These are phyloP conservation scores for Anisognathus igniventris DNA, from an alignment of 2,797 vertebrate species.

Conservation along the genomic window DNA sequence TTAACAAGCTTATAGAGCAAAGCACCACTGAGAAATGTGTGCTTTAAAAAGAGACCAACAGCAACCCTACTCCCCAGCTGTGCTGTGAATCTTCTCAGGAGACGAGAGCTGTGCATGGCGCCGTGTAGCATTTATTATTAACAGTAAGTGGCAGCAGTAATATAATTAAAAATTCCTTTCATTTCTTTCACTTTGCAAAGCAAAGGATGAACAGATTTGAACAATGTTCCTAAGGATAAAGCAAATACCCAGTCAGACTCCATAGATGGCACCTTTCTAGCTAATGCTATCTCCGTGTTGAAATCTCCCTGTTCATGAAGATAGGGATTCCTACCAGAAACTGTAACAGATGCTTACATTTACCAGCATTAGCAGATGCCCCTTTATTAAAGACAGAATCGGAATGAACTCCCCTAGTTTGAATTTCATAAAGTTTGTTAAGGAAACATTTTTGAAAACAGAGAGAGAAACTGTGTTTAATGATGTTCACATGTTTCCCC, in stretches of 20 bases:
- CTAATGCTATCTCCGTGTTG: background rate
- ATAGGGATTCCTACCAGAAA: background rate
- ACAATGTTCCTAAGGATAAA: background rate
- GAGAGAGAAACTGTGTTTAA: slow-evolving; percentile 65
- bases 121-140: background rate
- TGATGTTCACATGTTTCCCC: slow-evolving; percentile 70
- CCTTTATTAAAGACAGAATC: slow-evolving; percentile 60
- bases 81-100: background rate
- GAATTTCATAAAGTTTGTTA: slow-evolving; percentile 65
- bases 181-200: background rate
- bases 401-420: slow-evolving; percentile 3
- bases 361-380: slow-evolving; percentile 17
- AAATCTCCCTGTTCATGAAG: background rate
- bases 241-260: background rate
- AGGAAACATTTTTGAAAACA: slow-evolving; percentile 61
- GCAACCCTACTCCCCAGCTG: background rate
- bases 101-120: background rate
- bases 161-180: background rate
- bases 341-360: background rate
- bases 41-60: background rate
- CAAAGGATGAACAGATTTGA: background rate
- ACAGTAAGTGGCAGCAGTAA: background rate
- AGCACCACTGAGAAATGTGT: background rate
- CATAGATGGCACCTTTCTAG: background rate
- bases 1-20: slow-evolving; percentile 26